Base-by-base conservation (phyloP, 2,888 invertebrate genomes). In the Aleiodes testaceus region DNA sequence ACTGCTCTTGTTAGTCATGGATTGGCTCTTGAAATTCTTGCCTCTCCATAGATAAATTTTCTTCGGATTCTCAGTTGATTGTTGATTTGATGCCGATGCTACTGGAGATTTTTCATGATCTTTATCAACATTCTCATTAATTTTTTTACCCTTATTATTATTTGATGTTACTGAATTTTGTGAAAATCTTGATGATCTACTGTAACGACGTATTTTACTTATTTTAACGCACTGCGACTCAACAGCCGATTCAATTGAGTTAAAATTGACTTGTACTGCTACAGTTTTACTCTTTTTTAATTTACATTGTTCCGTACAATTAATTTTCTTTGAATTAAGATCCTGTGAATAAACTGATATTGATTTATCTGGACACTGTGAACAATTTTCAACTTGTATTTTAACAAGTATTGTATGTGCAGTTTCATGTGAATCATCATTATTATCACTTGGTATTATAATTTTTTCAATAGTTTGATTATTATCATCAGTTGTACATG, bases 321-420 rank as follows among this genome's bases (percentile, higher is more conserved):
- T 79, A 47, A 77, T 75, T 65, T 76, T 74, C 61, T 74, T 75
- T 42, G 69, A 72, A 61, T 78, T 72, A 20, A 69, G 69, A 70
- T 80, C 79, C 47, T 73, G 70, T 1, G 78, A 74, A 70, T 75
- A 78, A 22, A 78, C 74, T 9, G 80, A 75, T 64, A 75, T 70
- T 50, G 79, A 76, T 61, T 79, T 79, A 16, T 82, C 82, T 11
- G 75, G 70, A 30, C 77, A 79, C 65, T 79, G 79, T 7, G 77
- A 74, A 63, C 81, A 83, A 74, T 82, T 80, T 73, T 85, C 84
- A 4, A 84, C 80, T 69, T 84, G 80, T 20, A 82, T 83, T 66
- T 82, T 83, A 3, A 84, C 81, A 53, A 81, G 73, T 53, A 77
- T 77, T 36, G 78, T 72, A 26, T 78, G 78, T 22, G 75, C 72